Percentiles rank a stretch among this genome's conserved stretches.
Conservation (phyloP, 92 coral and sea anemone genomes). For the Meandrina meandrites region DNA sequence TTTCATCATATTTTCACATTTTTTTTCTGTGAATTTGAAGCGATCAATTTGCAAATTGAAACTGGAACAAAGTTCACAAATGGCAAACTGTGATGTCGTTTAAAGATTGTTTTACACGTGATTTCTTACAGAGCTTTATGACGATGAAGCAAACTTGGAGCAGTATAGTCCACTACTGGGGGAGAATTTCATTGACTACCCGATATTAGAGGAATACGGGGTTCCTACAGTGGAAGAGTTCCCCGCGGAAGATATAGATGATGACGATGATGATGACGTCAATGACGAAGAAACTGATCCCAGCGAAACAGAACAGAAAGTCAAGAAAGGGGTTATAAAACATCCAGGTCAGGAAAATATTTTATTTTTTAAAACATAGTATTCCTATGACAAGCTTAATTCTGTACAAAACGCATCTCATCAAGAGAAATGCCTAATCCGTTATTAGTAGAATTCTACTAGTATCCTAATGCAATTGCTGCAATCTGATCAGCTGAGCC, state of each 20-base stretch:
- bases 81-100: too few species aligned
- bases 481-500: too few species aligned
- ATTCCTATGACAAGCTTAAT: too few species aligned
- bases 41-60: too few species aligned
- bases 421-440: neutral
- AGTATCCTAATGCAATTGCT: too few species aligned
- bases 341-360: constrained; percentile 4
- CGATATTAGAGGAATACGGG: constrained; percentile 58
- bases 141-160: constrained; percentile 19
- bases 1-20: too few species aligned
- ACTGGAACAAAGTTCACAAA: too few species aligned
- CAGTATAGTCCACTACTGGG: constrained; percentile 38
- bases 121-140: constrained; percentile 19
- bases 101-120: neutral
- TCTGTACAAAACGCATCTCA: too few species aligned
- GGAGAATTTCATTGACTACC: constrained; percentile 32
- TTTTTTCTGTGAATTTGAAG: too few species aligned
- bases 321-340: constrained; percentile 5
- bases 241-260: constrained; percentile 27
- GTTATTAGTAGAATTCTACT: too few species aligned
- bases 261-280: constrained; percentile 1
- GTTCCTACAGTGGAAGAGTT: constrained; percentile 55
- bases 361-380: neutral
- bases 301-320: constrained; percentile 15
- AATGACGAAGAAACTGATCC: neutral